A percentile compares a stretch with the other conserved stretches of the same genome.
These are phyloP conservation scores for Leptodactylus fuscus DNA, from an alignment of 2,113 vertebrate genomes.

Conservation along the genomic window DNA sequence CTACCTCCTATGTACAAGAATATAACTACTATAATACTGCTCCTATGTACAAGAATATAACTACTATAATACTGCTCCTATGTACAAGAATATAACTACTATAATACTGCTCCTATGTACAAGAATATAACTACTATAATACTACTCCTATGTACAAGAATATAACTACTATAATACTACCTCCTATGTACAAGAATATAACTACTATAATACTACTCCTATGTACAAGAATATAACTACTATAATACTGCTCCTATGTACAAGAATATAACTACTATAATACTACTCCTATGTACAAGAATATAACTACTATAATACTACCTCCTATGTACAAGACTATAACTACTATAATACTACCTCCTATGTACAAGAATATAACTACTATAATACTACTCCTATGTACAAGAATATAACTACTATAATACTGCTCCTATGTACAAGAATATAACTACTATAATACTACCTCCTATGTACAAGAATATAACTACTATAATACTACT, in stretches of 20 bases:
- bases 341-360: too few relatives aligned
- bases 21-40: conserved; percentile 5
- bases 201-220: not conserved
- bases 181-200: too few relatives aligned
- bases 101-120: not conserved
- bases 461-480: too few relatives aligned
- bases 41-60: not conserved
- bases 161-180: too few relatives aligned
- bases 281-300: not conserved
- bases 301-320: conserved; percentile 7
- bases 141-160: not conserved
- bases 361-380: too few relatives aligned
- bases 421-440: not conserved
- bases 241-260: not conserved
- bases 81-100: conserved; percentile 3
- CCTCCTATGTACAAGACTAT: too few relatives aligned
- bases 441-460: conserved; percentile 13
- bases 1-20: too few relatives aligned
- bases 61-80: not conserved
- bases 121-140: conserved; percentile 7
- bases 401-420: not conserved
- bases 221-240: not conserved
- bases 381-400: too few relatives aligned
- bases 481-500: too few relatives aligned
- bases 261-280: conserved; percentile 7